These are phyloP conservation scores for Chydorus sphaericus DNA, from an alignment of 2,888 invertebrate species.

Conservation along the genomic window DNA sequence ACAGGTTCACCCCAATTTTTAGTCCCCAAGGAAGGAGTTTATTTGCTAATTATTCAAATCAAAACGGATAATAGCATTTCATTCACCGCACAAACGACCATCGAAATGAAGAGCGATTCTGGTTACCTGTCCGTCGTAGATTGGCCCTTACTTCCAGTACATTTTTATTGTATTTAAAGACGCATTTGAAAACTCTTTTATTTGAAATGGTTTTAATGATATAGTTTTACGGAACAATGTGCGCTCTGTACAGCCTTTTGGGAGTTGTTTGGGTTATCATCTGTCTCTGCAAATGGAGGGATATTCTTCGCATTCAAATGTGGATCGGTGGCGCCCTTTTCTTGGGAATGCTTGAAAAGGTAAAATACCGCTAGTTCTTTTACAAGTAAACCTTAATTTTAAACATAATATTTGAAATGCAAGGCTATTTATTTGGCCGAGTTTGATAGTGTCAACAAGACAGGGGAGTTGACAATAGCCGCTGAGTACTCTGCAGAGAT, in stretches of 20 bases:
- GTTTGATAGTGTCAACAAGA: conserved; percentile 58
- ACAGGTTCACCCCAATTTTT: conserved; percentile 37
- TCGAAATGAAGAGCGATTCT: conserved; percentile 58
- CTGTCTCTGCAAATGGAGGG: conserved; percentile 76
- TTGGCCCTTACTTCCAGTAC: conserved; percentile 70
- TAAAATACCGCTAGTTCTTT: too few species aligned
- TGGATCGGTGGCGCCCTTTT: conserved; percentile 89
- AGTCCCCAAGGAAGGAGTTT: conserved; percentile 54
- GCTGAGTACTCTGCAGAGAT: conserved; percentile 76
- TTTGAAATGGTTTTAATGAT: conserved; percentile 13
- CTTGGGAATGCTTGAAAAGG: conserved; percentile 66
- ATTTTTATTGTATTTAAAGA: conserved; percentile 24
- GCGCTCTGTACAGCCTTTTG: conserved; percentile 66
- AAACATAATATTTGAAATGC: not conserved
- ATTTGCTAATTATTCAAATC: conserved; percentile 42
- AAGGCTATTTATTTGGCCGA: conserved; percentile 78
- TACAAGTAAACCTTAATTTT: conserved; percentile 6
- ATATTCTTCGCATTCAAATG: conserved; percentile 79
- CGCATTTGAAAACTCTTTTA: conserved; percentile 16
- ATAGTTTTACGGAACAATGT: conserved; percentile 82
- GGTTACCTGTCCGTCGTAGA: conserved; percentile 79
- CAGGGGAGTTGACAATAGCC: conserved; percentile 46
- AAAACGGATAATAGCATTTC: conserved; percentile 25
- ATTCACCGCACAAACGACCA: conserved; percentile 43
- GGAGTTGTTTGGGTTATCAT: conserved; percentile 69